A percentile compares a stretch with the other conserved stretches of the same genome.
phyloP scores from a whole-genome alignment of 2,888 invertebrate species.

The Creontiades dilutus region DNA sequence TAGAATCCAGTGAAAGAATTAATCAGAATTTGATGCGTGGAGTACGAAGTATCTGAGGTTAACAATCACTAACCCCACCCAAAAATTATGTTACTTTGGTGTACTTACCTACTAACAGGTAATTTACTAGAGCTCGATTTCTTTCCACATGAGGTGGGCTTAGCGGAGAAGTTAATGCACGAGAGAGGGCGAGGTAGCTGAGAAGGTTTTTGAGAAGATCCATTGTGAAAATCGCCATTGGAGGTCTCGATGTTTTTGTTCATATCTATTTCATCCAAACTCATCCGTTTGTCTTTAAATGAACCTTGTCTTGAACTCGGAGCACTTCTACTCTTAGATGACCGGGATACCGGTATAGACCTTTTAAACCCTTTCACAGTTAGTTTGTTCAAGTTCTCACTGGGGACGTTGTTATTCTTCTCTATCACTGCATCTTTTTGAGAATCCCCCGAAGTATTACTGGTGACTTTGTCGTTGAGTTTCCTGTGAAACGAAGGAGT shows the following conservation, averaged over 20 bases:
- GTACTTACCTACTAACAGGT: constrained; percentile 71
- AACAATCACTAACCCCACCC: no score
- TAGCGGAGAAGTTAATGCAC: constrained; percentile 72
- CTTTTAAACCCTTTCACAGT: neutral
- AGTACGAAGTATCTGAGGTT: no score
- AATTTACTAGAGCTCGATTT: constrained; percentile 71
- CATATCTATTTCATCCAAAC: constrained; percentile 72
- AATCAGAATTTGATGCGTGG: no score
- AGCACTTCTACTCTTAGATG: constrained; percentile 50
- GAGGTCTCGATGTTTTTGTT: constrained; percentile 61
- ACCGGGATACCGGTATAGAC: constrained; percentile 38
- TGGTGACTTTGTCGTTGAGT: neutral
- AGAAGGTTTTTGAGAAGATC: constrained; percentile 63
- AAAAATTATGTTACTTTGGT: no score
- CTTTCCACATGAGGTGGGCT: constrained; percentile 37
- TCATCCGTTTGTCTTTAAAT: constrained; percentile 72
- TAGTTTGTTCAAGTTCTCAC: constrained; percentile 30
- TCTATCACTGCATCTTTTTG: neutral
- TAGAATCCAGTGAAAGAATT: no score
- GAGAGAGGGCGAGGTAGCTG: constrained; percentile 73
- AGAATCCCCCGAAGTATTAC: neutral
- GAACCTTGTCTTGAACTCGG: constrained; percentile 59
- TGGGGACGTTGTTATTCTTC: constrained; percentile 5
- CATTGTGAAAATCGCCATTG: neutral
- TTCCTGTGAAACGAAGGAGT: neutral